Evolutionary conservation across 1,140 invertebrate species (phyloP).

Genomic region (Zophobas morio): DNA sequence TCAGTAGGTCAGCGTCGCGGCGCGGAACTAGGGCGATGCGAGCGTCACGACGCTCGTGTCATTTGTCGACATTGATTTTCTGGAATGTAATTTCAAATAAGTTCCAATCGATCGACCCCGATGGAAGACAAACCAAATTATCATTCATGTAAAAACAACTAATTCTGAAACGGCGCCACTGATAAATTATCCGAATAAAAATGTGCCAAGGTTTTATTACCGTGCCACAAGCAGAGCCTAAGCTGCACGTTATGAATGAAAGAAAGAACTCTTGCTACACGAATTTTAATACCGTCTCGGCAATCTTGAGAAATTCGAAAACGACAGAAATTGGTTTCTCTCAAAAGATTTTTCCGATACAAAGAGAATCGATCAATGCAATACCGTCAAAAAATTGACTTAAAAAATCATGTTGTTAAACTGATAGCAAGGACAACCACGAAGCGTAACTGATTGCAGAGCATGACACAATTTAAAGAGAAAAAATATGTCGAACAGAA

Average conservation of each 20-base stretch:
- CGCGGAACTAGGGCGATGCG: constrained; percentile 44
- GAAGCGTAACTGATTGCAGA: constrained; percentile 53
- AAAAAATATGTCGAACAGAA: constrained; percentile 49
- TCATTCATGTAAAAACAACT: constrained; percentile 36
- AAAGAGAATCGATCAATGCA: neutral
- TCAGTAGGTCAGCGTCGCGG: constrained; percentile 55
- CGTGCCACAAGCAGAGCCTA: constrained; percentile 44
- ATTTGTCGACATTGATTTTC: constrained; percentile 54
- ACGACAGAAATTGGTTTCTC: neutral
- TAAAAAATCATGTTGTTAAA: constrained; percentile 43
- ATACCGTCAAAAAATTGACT: neutral
- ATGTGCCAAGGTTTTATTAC: constrained; percentile 55
- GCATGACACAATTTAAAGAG: constrained; percentile 52
- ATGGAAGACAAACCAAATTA: constrained; percentile 45
- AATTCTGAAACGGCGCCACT: constrained; percentile 31
- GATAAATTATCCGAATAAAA: constrained; percentile 53
- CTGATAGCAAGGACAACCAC: constrained; percentile 53
- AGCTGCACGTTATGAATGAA: constrained; percentile 52
- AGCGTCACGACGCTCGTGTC: constrained; percentile 55
- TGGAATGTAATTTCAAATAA: constrained; percentile 40
- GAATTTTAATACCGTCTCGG: constrained; percentile 2
- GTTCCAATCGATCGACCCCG: constrained; percentile 51
- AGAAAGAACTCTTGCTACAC: constrained; percentile 39
- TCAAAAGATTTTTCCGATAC: neutral
- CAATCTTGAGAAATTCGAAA: neutral